Evolutionary conservation across 2,113 vertebrate genomes (phyloP).

Genomic region (Crotalus tigris): DNA sequence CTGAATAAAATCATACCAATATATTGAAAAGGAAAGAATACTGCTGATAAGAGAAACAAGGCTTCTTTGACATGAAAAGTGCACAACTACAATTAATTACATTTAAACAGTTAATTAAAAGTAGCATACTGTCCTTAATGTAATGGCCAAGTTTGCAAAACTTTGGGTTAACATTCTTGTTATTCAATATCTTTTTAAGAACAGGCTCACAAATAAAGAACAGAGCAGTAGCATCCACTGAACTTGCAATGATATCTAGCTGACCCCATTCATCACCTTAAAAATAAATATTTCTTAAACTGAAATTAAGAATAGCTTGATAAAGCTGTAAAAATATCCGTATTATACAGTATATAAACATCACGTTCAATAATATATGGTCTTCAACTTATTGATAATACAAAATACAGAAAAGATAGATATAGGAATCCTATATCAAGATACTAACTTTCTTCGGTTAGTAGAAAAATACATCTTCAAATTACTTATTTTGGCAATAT

Average conservation of each 20-base stretch:
- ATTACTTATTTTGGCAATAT: not conserved
- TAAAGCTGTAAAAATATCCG: not conserved
- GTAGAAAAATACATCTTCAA: not conserved
- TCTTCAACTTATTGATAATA: not conserved
- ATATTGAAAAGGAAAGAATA: not conserved
- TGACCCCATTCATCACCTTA: not conserved
- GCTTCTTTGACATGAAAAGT: not conserved
- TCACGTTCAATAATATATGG: not conserved
- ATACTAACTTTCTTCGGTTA: not conserved
- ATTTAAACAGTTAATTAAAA: not conserved
- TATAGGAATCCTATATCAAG: not conserved
- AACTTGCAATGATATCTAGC: not conserved
- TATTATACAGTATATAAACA: not conserved
- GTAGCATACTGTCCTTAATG: not conserved
- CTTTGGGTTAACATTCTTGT: not conserved
- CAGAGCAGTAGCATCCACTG: not conserved
- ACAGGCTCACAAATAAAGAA: not conserved
- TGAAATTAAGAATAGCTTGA: not conserved
- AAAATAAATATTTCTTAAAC: not conserved
- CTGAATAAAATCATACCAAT: not conserved
- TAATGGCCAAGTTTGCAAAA: not conserved
- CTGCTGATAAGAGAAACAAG: not conserved
- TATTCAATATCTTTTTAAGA: not conserved
- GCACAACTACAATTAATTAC: not conserved
- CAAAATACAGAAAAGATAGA: not conserved